Conservation (phyloP, 2,113 vertebrate genomes). For the Paratilapia polleni region DNA sequence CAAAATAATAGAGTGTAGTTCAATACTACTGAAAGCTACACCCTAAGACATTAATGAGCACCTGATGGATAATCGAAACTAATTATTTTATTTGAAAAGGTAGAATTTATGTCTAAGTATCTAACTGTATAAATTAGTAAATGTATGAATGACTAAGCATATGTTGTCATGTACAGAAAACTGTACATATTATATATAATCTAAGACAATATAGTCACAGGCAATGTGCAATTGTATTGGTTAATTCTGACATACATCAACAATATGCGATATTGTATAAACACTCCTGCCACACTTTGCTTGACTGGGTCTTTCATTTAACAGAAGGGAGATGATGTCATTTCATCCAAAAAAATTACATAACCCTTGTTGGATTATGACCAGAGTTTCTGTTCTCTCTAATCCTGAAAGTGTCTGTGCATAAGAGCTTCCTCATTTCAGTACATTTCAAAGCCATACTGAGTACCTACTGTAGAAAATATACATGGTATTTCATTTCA, state of each 20-base stretch:
- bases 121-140: neutral
- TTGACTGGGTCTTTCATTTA: constrained; percentile 8
- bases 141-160: neutral
- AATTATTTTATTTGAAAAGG: neutral
- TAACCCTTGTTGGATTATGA: constrained; percentile 48
- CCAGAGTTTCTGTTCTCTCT: neutral
- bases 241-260: neutral
- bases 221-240: no score
- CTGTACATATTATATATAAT: neutral
- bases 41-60: neutral
- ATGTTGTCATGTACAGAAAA: neutral
- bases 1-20: neutral
- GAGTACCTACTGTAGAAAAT: neutral
- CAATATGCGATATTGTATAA: neutral
- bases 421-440: neutral
- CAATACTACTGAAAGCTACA: neutral
- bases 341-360: constrained; percentile 38
- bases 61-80: neutral
- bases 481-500: neutral
- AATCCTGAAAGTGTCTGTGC: constrained; percentile 20
- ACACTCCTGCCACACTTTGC: neutral
- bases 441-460: neutral
- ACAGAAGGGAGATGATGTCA: neutral
- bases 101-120: neutral
- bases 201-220: neutral